Percentiles rank a stretch among this genome's conserved stretches.
phyloP scores from a whole-genome alignment of 2,888 invertebrate species.

The Machimus rusticus region DNA sequence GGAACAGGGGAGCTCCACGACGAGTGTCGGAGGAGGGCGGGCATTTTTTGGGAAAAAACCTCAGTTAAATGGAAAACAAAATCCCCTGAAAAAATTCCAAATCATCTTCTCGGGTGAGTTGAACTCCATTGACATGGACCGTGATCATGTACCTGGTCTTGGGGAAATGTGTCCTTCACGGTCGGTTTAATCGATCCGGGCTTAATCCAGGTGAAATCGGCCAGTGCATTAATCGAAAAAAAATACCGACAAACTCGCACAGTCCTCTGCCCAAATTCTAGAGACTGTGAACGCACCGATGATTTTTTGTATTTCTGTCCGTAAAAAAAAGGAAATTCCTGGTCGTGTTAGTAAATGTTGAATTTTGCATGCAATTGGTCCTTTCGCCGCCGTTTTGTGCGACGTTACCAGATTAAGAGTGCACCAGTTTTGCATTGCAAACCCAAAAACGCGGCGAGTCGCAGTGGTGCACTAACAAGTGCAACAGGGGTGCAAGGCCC shows the following conservation, averaged over 20 bases:
- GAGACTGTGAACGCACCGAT: not conserved
- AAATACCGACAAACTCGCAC: not conserved
- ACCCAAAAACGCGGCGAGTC: not conserved
- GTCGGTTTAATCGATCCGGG: slow-evolving; percentile 6
- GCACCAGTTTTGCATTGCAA: not conserved
- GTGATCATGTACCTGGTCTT: not conserved
- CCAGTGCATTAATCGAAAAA: not conserved
- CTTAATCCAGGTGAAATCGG: not conserved
- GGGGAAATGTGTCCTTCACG: slow-evolving; percentile 4
- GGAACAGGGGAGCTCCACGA: not conserved
- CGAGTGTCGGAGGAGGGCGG: not conserved
- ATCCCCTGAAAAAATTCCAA: not conserved
- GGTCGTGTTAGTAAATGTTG: not conserved
- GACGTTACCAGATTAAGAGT: not conserved
- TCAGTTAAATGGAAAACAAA: slow-evolving; percentile 1
- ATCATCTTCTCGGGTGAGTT: not conserved
- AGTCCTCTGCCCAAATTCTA: not conserved
- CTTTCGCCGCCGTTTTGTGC: not conserved
- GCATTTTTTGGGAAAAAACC: not conserved
- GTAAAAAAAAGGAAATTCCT: not conserved
- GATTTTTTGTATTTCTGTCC: not conserved
- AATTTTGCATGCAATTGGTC: not conserved
- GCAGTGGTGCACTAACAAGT: not conserved
- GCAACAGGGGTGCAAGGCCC: not conserved
- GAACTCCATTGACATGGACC: not conserved